Conservation (phyloP, 2,113 vertebrate species). For the Callionymus lyra region DNA sequence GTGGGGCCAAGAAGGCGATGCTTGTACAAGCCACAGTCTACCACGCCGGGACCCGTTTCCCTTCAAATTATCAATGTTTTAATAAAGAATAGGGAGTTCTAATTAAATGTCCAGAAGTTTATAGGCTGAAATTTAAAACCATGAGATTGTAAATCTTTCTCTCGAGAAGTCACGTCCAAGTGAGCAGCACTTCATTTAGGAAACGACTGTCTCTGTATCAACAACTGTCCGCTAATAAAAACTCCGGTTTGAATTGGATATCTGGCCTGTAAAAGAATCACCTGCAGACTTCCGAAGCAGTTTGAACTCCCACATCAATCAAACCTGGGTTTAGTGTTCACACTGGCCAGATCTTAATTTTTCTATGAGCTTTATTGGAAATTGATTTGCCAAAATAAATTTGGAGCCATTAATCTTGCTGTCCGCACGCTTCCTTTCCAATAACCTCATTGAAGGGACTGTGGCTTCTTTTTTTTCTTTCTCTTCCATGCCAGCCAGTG, state of each 20-base stretch:
- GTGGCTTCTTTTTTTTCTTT: conserved; percentile 24
- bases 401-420: conserved; percentile 52
- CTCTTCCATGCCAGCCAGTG: conserved; percentile 20
- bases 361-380: conserved; percentile 62
- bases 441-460: conserved; percentile 49
- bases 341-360: conserved; percentile 43
- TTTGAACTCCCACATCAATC: conserved; percentile 54
- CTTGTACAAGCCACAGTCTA: too few relatives aligned
- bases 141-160: conserved; percentile 41
- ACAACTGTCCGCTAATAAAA: conserved; percentile 53
- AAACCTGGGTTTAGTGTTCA: conserved; percentile 43
- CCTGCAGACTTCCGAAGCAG: conserved; percentile 60
- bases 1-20: too few relatives aligned
- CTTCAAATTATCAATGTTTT: too few relatives aligned
- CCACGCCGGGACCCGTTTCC: too few relatives aligned
- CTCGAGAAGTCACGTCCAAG: conserved; percentile 34
- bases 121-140: conserved; percentile 36
- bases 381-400: conserved; percentile 66
- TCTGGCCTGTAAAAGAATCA: conserved; percentile 60
- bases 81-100: conserved; percentile 21
- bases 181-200: conserved; percentile 50
- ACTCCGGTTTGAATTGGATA: conserved; percentile 42
- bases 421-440: conserved; percentile 40
- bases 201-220: conserved; percentile 51
- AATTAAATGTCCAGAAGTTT: conserved; percentile 34